phyloP scores from a whole-genome alignment of 2,888 invertebrate genomes.

The Aricia artaxerxes region DNA sequence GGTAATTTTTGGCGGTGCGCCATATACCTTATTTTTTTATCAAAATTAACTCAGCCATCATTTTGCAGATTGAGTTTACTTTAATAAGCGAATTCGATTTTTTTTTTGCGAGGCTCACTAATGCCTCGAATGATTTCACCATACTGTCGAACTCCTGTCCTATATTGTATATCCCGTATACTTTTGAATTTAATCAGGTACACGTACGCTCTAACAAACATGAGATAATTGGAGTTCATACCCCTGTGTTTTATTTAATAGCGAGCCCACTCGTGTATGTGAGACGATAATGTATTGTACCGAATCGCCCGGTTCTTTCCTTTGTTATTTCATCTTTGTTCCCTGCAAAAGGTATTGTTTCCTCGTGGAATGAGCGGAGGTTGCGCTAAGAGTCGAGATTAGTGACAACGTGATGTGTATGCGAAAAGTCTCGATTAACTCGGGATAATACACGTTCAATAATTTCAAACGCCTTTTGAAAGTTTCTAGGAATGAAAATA shows the following conservation, averaged over 20 bases:
- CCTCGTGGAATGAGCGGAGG: conserved; percentile 67
- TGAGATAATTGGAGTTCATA: conserved; percentile 25
- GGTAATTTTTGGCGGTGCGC: conserved; percentile 22
- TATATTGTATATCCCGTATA: neutral
- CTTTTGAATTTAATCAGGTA: neutral
- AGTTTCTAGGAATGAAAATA: neutral
- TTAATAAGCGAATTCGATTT: neutral
- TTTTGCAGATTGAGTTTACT: conserved; percentile 8
- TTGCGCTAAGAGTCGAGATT: conserved; percentile 75
- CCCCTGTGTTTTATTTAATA: conserved; percentile 23
- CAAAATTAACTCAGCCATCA: conserved; percentile 7
- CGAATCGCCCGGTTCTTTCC: conserved; percentile 71
- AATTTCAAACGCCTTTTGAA: conserved; percentile 4
- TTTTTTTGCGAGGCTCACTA: neutral
- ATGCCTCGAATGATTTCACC: neutral
- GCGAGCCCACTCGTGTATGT: conserved; percentile 58
- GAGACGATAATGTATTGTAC: conserved; percentile 61
- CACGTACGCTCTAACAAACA: conserved; percentile 10
- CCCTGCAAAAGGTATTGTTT: conserved; percentile 74
- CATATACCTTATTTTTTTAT: conserved; percentile 21
- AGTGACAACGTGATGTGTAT: conserved; percentile 73
- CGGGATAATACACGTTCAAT: conserved; percentile 14
- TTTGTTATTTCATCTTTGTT: conserved; percentile 75
- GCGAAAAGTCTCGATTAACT: conserved; percentile 40
- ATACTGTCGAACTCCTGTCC: neutral